phyloP scores from a whole-genome alignment of 2,113 vertebrate genomes.

The Struthidea cinerea region DNA sequence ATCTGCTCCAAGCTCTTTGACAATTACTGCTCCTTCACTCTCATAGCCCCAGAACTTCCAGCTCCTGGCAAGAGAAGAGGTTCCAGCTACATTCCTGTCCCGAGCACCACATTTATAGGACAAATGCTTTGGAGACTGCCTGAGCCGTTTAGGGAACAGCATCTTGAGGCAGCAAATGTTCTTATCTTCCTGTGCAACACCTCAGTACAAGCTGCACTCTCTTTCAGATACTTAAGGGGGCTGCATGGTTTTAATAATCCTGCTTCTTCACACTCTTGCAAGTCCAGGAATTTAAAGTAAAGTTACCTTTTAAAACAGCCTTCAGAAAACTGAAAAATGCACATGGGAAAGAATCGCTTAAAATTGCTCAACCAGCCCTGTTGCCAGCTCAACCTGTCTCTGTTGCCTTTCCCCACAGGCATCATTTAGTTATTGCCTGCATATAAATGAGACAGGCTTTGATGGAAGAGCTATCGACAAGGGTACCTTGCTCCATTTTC shows the following conservation, averaged over 20 bases:
- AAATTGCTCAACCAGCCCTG: neutral
- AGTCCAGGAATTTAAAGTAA: neutral
- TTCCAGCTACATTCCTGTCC: neutral
- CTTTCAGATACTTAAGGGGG: neutral
- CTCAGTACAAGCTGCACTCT: neutral
- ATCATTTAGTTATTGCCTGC: slow-evolving; percentile 36
- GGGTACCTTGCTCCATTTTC: neutral
- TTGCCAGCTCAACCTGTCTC: too few species aligned
- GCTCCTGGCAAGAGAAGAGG: neutral
- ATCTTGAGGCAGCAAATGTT: neutral
- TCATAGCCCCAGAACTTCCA: neutral
- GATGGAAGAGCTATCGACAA: slow-evolving; percentile 32
- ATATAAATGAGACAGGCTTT: slow-evolving; percentile 35
- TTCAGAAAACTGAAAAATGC: slow-evolving; percentile 16
- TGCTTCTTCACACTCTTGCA: neutral
- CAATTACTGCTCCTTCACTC: accelerated
- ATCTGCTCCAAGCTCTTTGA: neutral
- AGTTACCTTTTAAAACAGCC: neutral
- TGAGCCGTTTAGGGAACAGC: neutral
- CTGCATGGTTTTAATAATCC: neutral
- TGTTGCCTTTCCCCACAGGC: slow-evolving; percentile 43
- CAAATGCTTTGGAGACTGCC: neutral
- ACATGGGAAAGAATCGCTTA: neutral
- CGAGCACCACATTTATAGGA: neutral
- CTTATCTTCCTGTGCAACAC: neutral